Base-by-base conservation (phyloP, 2,888 invertebrate genomes). In the Nasonia oneida region DNA sequence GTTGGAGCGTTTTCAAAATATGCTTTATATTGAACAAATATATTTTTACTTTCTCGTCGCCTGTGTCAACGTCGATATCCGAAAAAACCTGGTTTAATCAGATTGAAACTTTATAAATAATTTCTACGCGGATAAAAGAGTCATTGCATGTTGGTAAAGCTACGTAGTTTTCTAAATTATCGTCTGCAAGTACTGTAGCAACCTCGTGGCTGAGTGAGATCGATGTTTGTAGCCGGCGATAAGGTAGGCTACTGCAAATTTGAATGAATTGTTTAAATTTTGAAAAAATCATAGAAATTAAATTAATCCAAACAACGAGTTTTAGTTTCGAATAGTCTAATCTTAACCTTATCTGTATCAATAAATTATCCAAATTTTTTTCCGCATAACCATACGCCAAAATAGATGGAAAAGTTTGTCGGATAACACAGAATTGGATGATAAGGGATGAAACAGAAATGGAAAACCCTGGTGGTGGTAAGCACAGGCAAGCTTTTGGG, bases 101-200 rank as follows among this genome's bases (percentile, higher is more conserved):
- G 47, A 15, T 70, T n/a, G 5, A 37, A 76, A 76, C 42, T 76
- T 84, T 76, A 84, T 81, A 84, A 84, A 81, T 84, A 81, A 84
- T 76, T 76, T 76, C 53, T 81, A 33, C 18, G 4, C 10, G 4
- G 6, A 37, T 64, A 18, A 67, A n/a, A 33, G 42, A 81, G 39
- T 64, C 12, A 83, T 70, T 39, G 47, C 39, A 29, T 8, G 33
- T 1, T 61, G 37, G 23, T 64, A 79, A 70, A 77, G 5, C 64
- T 23, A 37, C 23, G 64, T 71, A 64, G 78, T 79, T 50, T 64
- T 84, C 80, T 80, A 67, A 76, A 80, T 84, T 84, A 84, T 80
- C 84, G 23, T 57, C 64, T 1, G 75, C 53, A 10, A 80, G 57
- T 42, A 75, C 29, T 50, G 61, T 14, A 73, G 77, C 42, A 37